Evolutionary conservation across 2,888 invertebrate genomes (phyloP), one percentile per base, ranked within the genome.

Genomic region (Leucophenga montana): DNA sequence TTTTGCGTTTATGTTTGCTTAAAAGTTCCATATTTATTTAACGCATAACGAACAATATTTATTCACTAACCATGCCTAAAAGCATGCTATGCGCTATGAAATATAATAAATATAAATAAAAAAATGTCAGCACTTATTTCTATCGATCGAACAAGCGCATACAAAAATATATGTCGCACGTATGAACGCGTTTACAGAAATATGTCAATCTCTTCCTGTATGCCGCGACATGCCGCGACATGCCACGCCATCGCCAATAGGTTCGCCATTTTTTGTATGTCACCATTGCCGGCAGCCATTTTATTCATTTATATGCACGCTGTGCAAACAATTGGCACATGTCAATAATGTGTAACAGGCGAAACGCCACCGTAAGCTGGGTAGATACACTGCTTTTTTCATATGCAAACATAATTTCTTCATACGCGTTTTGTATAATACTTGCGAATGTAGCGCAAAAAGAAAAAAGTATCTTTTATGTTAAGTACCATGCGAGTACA

Each of bases 221-320:
- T 33, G 8, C 33, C 33, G 33, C 33, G 33, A 33, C 33, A 5
- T 33, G 33, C 33, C 33, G 8, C 33, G 33, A 3, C 53, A 53
- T 53, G n/a, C n/a, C n/a, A n/a, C 5, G 18, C 18, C 57, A 22
- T 57, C 5, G 27, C 20, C n/a, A n/a, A n/a, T n/a, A n/a, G n/a
- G n/a, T n/a, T n/a, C n/a, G n/a, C n/a, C n/a, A n/a, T n/a, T n/a
- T n/a, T n/a, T n/a, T n/a, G n/a, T n/a, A n/a, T n/a, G n/a, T n/a
- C n/a, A n/a, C n/a, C n/a, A n/a, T n/a, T 27, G 31, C n/a, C 27
- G 27, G 13, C 57, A 57, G 33, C 33, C 33, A 33, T 33, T 57
- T 31, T 27, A 57, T 57, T 57, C 57, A 57, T 57, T 57, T 57
- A 57, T 57, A 57, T 27, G 9, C 57, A 57, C 31, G 57, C 57